Conservation (phyloP, 2,888 invertebrate species). For the Pammene aurita region DNA sequence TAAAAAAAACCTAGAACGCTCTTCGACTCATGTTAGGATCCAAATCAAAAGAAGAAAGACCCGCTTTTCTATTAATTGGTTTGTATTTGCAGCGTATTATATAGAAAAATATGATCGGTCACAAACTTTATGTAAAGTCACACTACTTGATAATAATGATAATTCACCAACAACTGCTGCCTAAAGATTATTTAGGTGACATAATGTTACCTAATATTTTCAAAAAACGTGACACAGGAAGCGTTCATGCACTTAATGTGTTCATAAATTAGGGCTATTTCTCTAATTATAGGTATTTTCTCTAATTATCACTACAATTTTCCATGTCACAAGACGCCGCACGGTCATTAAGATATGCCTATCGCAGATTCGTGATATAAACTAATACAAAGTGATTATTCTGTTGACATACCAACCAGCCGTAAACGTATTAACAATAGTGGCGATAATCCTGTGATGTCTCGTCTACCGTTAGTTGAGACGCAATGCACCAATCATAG, state of each 20-base stretch:
- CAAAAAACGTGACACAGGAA: background rate
- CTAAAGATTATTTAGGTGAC: no score
- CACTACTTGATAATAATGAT: no score
- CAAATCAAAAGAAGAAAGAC: no score
- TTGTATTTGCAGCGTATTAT: no score
- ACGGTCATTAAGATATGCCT: slow-evolving; percentile 14
- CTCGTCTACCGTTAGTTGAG: background rate
- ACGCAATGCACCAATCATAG: slow-evolving; percentile 15
- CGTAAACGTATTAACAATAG: background rate
- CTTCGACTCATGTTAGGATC: no score
- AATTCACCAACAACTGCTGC: no score
- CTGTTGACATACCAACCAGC: slow-evolving; percentile 3
- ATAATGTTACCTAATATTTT: no score
- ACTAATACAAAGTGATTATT: background rate
- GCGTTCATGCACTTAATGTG: background rate
- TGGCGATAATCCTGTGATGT: slow-evolving; percentile 13
- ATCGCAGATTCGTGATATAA: slow-evolving; percentile 19
- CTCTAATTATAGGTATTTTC: background rate
- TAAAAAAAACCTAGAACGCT: no score
- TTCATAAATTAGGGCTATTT: background rate
- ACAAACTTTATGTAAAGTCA: no score
- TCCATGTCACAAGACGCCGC: slow-evolving; percentile 7
- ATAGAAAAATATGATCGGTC: no score
- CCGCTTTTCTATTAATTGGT: no score
- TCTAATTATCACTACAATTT: slow-evolving; percentile 2